Conservation (phyloP, 2,888 invertebrate species). For the Syritta pipiens region DNA sequence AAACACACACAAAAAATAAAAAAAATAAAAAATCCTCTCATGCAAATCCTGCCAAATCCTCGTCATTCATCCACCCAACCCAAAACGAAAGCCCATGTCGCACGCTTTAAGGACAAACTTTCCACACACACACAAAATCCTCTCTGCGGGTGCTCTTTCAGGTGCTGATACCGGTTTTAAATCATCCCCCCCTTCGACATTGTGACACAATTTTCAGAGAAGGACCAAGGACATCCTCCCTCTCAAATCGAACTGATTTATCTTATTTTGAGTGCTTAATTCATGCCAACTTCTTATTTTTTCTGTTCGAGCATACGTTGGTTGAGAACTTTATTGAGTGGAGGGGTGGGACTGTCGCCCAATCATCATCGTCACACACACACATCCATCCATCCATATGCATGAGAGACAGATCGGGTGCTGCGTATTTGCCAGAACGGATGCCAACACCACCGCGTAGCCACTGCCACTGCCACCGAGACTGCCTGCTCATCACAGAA, state of each 20-base stretch:
- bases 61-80: conserved; percentile 8
- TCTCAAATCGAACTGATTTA: conserved; percentile 29
- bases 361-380: no score
- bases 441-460: conserved; percentile 23
- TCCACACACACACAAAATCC: conserved; percentile 5
- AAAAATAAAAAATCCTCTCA: conserved; percentile 8
- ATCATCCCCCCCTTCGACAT: not conserved
- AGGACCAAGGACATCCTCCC: not conserved
- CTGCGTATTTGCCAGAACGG: conserved; percentile 20
- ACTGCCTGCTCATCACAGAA: conserved; percentile 1
- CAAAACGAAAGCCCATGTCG: not conserved
- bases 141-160: not conserved
- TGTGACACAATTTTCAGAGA: not conserved
- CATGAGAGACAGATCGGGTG: conserved; percentile 34
- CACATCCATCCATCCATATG: conserved; percentile 45
- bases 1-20: not conserved
- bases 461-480: not conserved
- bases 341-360: no score
- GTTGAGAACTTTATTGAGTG: conserved; percentile 33
- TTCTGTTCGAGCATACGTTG: conserved; percentile 3
- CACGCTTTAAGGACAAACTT: conserved; percentile 36
- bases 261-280: conserved; percentile 42
- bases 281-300: conserved; percentile 52
- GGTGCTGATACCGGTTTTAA: not conserved
- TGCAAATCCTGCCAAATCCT: conserved; percentile 43